A percentile compares a stretch with the other conserved stretches of the same genome.
Evolutionary conservation across 2,113 vertebrate genomes (phyloP).

Genomic region (Promerops cafer): DNA sequence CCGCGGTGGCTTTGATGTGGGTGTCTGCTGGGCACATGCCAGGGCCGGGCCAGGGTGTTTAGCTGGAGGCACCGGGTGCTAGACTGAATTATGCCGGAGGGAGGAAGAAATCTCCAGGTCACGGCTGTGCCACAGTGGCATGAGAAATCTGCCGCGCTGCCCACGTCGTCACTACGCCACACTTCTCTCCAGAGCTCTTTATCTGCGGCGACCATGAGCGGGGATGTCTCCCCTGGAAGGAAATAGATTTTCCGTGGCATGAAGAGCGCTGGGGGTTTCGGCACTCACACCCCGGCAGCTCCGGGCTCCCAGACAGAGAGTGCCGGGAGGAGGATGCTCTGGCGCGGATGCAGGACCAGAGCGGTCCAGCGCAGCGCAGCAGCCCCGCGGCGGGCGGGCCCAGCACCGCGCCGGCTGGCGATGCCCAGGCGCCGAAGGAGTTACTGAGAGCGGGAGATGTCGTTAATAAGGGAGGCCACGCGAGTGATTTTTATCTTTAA

Average conservation of each 20-base stretch:
- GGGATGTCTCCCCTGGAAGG: background rate
- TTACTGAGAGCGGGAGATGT: constrained; percentile 12
- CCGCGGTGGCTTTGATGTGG: background rate
- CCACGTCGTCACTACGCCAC: background rate
- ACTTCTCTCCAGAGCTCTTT: background rate
- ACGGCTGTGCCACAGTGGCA: background rate
- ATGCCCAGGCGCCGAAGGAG: constrained; percentile 19
- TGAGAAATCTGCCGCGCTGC: background rate
- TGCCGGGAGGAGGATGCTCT: background rate
- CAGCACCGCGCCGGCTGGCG: background rate
- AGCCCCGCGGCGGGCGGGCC: background rate
- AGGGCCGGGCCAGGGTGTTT: background rate
- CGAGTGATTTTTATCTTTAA: constrained; percentile 56
- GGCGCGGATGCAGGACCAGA: background rate
- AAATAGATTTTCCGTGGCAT: background rate
- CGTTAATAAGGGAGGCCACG: constrained; percentile 30
- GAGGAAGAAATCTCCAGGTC: background rate
- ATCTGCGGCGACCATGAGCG: background rate
- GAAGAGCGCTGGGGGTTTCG: background rate
- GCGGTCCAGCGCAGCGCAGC: background rate
- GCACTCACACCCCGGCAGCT: background rate
- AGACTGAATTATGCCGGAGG: background rate
- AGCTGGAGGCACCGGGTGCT: constrained; percentile 19
- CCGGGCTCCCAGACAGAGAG: background rate
- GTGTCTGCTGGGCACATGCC: constrained; percentile 32